Conservation (phyloP, 2,113 vertebrate species). For the Anthoscopus minutus region DNA sequence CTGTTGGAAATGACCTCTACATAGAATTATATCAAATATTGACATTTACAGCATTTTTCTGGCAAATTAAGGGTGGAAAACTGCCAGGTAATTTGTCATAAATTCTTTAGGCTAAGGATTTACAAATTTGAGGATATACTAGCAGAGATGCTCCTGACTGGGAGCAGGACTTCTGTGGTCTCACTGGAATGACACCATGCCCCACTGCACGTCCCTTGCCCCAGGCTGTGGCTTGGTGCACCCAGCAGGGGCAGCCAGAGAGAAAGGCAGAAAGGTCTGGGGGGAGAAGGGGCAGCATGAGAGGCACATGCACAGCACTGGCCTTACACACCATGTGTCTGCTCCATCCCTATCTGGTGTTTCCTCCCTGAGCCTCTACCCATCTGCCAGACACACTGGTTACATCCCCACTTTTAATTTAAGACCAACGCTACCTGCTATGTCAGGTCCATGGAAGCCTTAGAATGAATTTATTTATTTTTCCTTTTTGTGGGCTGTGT, state of each 20-base stretch:
- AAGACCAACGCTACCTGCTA: background rate
- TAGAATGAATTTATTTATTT: background rate
- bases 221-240: background rate
- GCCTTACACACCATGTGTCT: rapidly evolving
- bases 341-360: rapidly evolving
- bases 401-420: background rate
- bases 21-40: background rate
- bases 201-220: rapidly evolving
- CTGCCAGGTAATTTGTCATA: background rate
- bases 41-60: background rate
- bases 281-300: background rate
- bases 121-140: background rate
- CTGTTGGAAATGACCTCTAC: background rate
- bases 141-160: background rate
- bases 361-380: background rate
- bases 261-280: background rate
- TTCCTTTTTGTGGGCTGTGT: background rate
- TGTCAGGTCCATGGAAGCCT: background rate
- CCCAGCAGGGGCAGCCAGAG: background rate
- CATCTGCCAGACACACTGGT: background rate
- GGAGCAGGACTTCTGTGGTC: background rate
- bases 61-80: background rate
- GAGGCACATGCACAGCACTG: background rate
- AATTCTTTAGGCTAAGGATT: background rate
- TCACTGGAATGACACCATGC: rapidly evolving